Conservation (phyloP, 2,888 invertebrate species). For the Theodoxus fluviatilis region DNA sequence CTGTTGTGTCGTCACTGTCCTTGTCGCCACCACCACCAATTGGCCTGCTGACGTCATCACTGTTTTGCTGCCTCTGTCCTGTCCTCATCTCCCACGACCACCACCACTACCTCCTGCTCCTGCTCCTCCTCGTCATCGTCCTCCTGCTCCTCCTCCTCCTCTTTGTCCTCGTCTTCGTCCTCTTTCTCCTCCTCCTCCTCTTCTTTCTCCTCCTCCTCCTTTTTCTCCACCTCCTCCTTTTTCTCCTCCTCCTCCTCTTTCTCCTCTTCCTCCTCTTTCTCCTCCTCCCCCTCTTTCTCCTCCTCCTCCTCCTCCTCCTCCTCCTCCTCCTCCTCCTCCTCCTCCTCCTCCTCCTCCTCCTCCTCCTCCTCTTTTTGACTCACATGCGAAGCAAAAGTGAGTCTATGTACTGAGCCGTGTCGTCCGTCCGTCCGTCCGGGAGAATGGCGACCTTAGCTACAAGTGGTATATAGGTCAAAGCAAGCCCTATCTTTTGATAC, state of each 20-base stretch:
- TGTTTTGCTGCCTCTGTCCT: background rate
- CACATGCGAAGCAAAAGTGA: too few species aligned
- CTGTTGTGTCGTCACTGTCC: too few species aligned
- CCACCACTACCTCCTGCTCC: constrained; percentile 5
- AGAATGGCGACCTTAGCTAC: too few species aligned
- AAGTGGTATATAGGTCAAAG: too few species aligned
- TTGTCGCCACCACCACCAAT: background rate
- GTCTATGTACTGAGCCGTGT: too few species aligned
- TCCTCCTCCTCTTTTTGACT: background rate
- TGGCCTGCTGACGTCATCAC: background rate
- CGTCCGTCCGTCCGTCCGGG: too few species aligned
- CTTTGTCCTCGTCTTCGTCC: too few species aligned
- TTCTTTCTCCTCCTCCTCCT: background rate
- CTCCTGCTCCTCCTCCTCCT: background rate
- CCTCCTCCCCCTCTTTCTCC: background rate
- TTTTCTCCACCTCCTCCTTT: background rate
- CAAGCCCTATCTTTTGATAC: too few species aligned
- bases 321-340: background rate
- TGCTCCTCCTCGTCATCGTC: too few species aligned
- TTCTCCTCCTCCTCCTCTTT: background rate
- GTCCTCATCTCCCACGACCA: background rate
- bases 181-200: constrained; percentile 15
- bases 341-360: background rate
- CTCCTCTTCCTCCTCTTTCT: background rate
- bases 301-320: background rate